Evolutionary conservation across 2,888 invertebrate genomes (phyloP).

Genomic region (Volucella bombylans): DNA sequence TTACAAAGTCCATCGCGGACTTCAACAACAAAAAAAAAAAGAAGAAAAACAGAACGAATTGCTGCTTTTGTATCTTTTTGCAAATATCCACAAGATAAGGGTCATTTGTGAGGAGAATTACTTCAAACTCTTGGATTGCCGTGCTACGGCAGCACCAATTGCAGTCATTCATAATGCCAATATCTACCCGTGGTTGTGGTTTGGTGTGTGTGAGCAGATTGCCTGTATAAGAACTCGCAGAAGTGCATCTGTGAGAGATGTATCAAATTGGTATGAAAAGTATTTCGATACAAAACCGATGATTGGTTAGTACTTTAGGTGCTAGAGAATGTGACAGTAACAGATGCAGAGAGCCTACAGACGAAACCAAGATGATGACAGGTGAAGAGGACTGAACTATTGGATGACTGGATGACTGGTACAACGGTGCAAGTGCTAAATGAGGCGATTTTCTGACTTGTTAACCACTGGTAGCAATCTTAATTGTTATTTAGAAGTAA

Average conservation of each 20-base stretch:
- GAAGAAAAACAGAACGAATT: too few species aligned
- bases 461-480: conserved; percentile 65
- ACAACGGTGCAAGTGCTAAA: conserved; percentile 45
- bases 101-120: conserved; percentile 67
- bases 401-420: background rate
- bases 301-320: conserved; percentile 3
- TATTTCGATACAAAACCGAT: conserved; percentile 18
- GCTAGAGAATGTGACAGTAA: conserved; percentile 37
- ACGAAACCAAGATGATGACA: background rate
- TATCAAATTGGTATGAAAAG: conserved; percentile 16
- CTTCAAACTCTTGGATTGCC: conserved; percentile 46
- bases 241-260: too few species aligned
- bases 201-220: background rate
- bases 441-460: conserved; percentile 60
- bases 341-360: background rate
- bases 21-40: background rate
- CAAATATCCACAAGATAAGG: conserved; percentile 62
- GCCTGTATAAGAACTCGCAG: too few species aligned
- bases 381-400: background rate
- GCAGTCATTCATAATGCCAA: conserved; percentile 62
- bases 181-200: conserved; percentile 1
- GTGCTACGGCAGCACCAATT: conserved; percentile 46
- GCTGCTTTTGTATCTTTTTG: background rate
- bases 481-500: conserved; percentile 62
- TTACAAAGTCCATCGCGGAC: conserved; percentile 31